These are phyloP conservation scores for Spialia ferax DNA, from an alignment of 2,888 invertebrate species.

Conservation along the genomic window DNA sequence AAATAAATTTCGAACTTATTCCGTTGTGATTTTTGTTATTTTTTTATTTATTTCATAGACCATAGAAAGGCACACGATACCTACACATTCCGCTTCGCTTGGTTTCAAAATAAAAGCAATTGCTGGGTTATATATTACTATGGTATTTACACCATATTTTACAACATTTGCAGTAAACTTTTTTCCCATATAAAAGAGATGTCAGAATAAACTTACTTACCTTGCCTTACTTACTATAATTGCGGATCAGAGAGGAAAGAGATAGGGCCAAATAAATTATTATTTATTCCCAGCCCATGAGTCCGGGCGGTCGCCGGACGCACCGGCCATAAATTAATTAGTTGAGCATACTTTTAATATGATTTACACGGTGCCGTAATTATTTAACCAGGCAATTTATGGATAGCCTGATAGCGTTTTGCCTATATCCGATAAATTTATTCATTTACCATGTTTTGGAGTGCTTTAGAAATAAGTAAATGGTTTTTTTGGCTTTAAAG, in stretches of 20 bases:
- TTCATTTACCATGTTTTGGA: neutral
- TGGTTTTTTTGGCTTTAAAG: neutral
- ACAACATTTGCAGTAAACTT: neutral
- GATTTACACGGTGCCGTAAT: conserved; percentile 43
- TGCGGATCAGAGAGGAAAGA: conserved; percentile 4
- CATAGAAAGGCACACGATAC: too few relatives aligned
- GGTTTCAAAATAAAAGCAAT: too few relatives aligned
- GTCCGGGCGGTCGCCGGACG: conserved; percentile 27
- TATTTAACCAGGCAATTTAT: conserved; percentile 38
- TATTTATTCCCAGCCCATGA: conserved; percentile 35
- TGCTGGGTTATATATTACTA: too few relatives aligned
- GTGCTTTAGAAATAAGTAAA: neutral
- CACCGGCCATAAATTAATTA: conserved; percentile 48
- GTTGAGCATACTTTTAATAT: conserved; percentile 47
- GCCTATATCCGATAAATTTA: conserved; percentile 4
- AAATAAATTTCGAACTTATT: too few relatives aligned
- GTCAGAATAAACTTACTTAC: neutral
- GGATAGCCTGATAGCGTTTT: conserved; percentile 9
- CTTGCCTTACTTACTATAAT: neutral
- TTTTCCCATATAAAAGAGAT: neutral
- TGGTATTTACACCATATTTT: too few relatives aligned
- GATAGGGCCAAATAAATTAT: conserved; percentile 12
- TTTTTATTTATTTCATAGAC: too few relatives aligned
- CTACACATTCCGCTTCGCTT: too few relatives aligned
- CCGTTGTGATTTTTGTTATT: too few relatives aligned